phyloP scores from a whole-genome alignment of 1,140 invertebrate genomes.

The Eupristina koningsbergeri region DNA sequence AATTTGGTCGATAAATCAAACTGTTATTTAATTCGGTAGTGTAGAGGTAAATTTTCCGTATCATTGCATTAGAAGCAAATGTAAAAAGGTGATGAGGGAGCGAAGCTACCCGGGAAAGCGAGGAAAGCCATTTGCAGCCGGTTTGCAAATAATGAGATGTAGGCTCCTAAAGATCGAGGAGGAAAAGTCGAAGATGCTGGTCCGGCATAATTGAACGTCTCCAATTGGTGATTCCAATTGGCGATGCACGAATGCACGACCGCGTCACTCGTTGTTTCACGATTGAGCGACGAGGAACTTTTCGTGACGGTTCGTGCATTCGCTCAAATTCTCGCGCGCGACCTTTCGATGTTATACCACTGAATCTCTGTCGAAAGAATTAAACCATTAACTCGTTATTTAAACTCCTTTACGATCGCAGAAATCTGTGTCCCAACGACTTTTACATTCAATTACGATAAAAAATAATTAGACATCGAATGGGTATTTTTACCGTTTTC shows the following conservation, averaged over 20 bases:
- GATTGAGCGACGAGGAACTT: not conserved
- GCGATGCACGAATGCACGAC: too few relatives aligned
- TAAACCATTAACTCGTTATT: not conserved
- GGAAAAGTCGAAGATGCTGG: not conserved
- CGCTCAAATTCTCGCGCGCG: too few relatives aligned
- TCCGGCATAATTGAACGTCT: too few relatives aligned
- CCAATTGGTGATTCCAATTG: too few relatives aligned
- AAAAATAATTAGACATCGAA: conserved; percentile 17
- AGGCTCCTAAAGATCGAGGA: not conserved
- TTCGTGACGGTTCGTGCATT: too few relatives aligned
- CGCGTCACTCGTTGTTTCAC: not conserved
- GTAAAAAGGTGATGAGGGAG: not conserved
- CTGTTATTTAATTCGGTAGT: too few relatives aligned
- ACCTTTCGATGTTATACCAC: not conserved
- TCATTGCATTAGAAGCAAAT: too few relatives aligned
- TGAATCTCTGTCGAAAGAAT: not conserved
- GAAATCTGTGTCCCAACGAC: not conserved
- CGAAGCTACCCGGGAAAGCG: not conserved
- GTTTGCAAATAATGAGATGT: not conserved
- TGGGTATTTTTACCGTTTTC: conserved; percentile 14
- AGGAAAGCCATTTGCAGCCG: not conserved
- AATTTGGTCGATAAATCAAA: too few relatives aligned
- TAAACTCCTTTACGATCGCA: not conserved
- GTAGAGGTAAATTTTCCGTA: too few relatives aligned
- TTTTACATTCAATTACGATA: not conserved